Base-by-base conservation (phyloP, 2,888 invertebrate species). In the Sphecodes monilicornis region DNA sequence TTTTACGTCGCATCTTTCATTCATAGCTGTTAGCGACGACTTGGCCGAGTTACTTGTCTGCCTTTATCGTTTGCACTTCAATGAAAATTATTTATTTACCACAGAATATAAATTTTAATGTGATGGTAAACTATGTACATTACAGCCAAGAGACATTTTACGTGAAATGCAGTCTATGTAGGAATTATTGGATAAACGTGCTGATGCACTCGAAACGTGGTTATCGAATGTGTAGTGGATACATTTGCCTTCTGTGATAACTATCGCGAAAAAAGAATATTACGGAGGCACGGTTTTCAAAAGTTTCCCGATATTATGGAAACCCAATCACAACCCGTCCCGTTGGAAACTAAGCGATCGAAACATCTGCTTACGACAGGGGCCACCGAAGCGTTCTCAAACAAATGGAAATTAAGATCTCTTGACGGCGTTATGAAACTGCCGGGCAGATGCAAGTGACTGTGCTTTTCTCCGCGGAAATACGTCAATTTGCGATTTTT, bases 371-470 rank as follows among this genome's bases (percentile, higher is more conserved):
- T 69, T 6, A 16, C 32, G 84, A 84, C 84, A 85, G 84, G 36
- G 26, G 68, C 29, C 78, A 29, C 41, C 68, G 76, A 41, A n/a
- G 71, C 71, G 46, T 72, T 74, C 75, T 16, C 66, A 26, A 39
- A 73, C 76, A 68, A 84, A 78, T 84, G 78, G 46, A 78, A 84
- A 84, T 84, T 84, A 84, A 84, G 85, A 84, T 71, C 69, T 60
- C 72, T 18, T n/a, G 68, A 32, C 41, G 78, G 60, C 41, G 60
- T 84, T 84, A 84, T 84, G 78, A 84, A 84, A 84, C 85, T 60
- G 10, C 11, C 22, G n/a, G 22, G 22, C 75, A n/a, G 78, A 68
- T 84, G 84, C 66, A 75, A 78, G 50, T 84, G 84, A 84, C 76
- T 84, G 54, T 32, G 22, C 8, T 60, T 60, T 60, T 8, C 26